Evolutionary conservation across 2,113 vertebrate species (phyloP).

Genomic region (Cariama cristata): DNA sequence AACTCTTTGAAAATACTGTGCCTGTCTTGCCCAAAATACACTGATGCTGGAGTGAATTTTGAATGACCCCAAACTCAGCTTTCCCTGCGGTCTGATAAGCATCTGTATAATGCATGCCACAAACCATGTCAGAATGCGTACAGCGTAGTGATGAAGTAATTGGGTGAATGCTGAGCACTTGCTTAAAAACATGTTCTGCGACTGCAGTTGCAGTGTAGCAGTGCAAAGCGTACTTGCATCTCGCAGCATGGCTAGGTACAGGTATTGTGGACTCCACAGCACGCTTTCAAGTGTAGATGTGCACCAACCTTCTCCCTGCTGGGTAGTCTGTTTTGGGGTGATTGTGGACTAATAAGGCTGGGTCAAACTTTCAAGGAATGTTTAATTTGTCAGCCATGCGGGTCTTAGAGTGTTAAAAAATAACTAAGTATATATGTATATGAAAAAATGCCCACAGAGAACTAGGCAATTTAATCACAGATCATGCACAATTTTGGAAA

Average conservation of each 20-base stretch:
- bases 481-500: not conserved
- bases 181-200: not conserved
- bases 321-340: not conserved
- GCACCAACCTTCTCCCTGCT: not conserved
- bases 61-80: not conserved
- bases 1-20: not conserved
- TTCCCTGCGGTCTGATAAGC: not conserved
- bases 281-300: accelerated
- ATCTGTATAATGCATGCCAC: accelerated
- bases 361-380: not conserved
- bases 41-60: not conserved
- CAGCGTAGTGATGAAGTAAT: not conserved
- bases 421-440: not conserved
- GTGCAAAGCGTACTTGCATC: not conserved
- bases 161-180: not conserved
- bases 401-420: not conserved
- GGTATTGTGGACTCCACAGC: not conserved
- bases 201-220: not conserved
- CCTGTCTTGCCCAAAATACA: not conserved
- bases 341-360: not conserved
- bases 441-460: not conserved
- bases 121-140: accelerated
- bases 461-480: not conserved
- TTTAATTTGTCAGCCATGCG: not conserved
- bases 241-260: not conserved